Evolutionary conservation across 1,140 invertebrate species (phyloP), one percentile per base, ranked within the genome.

Genomic region (Eriosoma lanigerum): DNA sequence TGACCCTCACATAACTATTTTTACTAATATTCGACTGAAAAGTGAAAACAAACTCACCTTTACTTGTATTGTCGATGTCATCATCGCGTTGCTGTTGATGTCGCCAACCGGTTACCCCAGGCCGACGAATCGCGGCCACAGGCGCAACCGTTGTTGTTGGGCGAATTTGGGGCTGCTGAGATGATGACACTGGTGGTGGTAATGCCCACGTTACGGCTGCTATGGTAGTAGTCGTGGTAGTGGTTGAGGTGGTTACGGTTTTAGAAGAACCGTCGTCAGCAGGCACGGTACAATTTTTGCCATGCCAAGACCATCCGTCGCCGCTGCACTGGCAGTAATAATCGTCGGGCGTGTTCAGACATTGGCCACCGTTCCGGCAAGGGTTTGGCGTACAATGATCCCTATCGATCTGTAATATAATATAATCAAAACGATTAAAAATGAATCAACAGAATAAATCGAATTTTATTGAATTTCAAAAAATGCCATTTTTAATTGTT

Each of bases 291-390:
- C 96, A 98, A 87, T 95, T 96, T 85, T 93, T 94, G 48, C 96
- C 96, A 81, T 92, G 91, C 90, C 94, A 96, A 82, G 92, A 91
- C 75, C 52, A 78, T 12, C 75, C 75, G 17, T 78, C 38, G 13
- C 52, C 89, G 0, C 92, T 90, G 87, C 96, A 98, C 86, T 94
- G 92, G 86, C 96, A 98, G 84, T 94, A 93, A 86, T 96, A 97
- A 84, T 94, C 93, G 68, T 90, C 90, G 83, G 94, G 90, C 0
- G 92, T 94, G 83, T 95, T 95, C 84, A 94, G 91, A 84, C 94
- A 96, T 5, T 90, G 89, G 2, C 92, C 92, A 1, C 89, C 90
- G 84, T 95, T 94, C 66, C 90, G 88, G 84, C 94, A 96, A 0
- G 93, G 93, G 82, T 94, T 91, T 21, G 93, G 92, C 80, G 90